Percentiles rank a stretch among this genome's conserved stretches.
Evolutionary conservation across 2,797 vertebrate species (phyloP).

Genomic region (Urosaurus nigricauda): DNA sequence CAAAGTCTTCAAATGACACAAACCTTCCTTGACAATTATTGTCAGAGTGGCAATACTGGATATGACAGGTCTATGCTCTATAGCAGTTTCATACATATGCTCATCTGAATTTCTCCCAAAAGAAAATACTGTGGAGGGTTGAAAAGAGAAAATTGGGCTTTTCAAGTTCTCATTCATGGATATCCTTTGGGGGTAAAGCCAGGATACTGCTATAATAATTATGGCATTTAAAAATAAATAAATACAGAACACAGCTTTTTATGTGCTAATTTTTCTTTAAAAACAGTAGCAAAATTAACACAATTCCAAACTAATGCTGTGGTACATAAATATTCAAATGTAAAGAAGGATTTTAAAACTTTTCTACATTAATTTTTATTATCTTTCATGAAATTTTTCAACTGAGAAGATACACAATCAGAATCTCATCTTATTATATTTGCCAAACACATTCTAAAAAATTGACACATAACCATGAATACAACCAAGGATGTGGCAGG

Average conservation of each 20-base stretch:
- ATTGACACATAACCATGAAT: slow-evolving; percentile 64
- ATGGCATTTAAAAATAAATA: background rate
- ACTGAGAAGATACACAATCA: slow-evolving; percentile 72
- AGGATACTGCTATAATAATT: background rate
- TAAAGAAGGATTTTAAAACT: background rate
- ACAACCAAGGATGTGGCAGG: slow-evolving; percentile 55
- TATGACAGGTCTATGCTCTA: background rate
- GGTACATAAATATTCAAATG: background rate
- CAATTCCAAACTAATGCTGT: background rate
- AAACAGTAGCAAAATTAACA: background rate
- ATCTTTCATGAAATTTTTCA: slow-evolving; percentile 43
- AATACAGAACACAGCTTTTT: background rate
- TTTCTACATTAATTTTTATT: no score
- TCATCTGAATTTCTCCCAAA: background rate
- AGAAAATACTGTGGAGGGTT: slow-evolving; percentile 61
- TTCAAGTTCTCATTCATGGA: background rate
- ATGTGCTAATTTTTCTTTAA: background rate
- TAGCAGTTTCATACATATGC: background rate
- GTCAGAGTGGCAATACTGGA: background rate
- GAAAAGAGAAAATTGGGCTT: slow-evolving; percentile 60
- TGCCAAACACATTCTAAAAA: slow-evolving; percentile 66
- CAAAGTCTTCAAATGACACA: background rate
- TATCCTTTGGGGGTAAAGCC: background rate
- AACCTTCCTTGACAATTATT: background rate
- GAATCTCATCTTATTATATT: slow-evolving; percentile 66